Conservation (phyloP, 2,888 invertebrate genomes). For the Hirtodrosophila duncani region DNA sequence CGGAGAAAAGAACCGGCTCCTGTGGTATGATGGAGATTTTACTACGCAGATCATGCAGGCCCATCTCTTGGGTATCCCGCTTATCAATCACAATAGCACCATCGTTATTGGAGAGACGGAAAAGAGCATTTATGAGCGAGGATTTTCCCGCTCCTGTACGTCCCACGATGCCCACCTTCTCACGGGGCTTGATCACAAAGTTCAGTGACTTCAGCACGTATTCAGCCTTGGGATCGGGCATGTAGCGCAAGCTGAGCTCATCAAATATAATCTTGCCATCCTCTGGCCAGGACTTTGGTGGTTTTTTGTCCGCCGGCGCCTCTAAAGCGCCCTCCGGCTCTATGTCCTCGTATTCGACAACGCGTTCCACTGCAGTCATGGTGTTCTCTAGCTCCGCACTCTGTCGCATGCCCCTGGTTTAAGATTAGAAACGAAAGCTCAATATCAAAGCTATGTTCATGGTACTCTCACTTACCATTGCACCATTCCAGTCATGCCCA, state of each 20-base stretch:
- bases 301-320: conserved; percentile 82
- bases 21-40: conserved; percentile 91
- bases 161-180: conserved; percentile 86
- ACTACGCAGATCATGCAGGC: conserved; percentile 86
- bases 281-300: conserved; percentile 86
- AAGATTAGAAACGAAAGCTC: no score
- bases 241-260: conserved; percentile 85
- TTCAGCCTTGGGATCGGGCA: conserved; percentile 81
- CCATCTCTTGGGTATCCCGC: conserved; percentile 84
- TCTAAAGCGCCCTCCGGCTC: conserved; percentile 81
- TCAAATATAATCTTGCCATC: conserved; percentile 84
- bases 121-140: conserved; percentile 84
- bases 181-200: conserved; percentile 81
- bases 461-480: no score
- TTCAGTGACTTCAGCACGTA: conserved; percentile 86
- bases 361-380: conserved; percentile 93
- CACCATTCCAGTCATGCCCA: conserved; percentile 84
- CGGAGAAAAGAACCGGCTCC: conserved; percentile 91
- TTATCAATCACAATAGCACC: conserved; percentile 91
- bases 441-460: no score
- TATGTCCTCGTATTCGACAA: conserved; percentile 83
- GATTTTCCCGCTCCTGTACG: conserved; percentile 87
- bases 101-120: conserved; percentile 87
- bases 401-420: conserved; percentile 95
- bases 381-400: conserved; percentile 93